A percentile compares a stretch with the other conserved stretches of the same genome.
Evolutionary conservation across 53 echinoderm and acorn worm genomes (phyloP).

Genomic region (Stichopus horrens): DNA sequence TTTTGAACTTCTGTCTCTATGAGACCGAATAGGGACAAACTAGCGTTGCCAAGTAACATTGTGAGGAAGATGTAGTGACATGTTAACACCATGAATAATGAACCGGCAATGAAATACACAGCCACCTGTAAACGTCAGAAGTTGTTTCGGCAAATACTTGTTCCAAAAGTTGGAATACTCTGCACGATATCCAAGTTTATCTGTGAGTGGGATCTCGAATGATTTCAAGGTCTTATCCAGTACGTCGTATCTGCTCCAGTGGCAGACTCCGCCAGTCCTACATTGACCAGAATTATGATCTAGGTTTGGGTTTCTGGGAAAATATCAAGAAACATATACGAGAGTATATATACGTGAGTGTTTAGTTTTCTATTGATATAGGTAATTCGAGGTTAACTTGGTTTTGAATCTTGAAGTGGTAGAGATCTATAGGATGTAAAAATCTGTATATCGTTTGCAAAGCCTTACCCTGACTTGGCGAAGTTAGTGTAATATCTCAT

Average conservation of each 20-base stretch:
- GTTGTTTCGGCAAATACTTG: constrained; percentile 47
- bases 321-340: too few relatives aligned
- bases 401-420: too few relatives aligned
- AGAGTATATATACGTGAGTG: too few relatives aligned
- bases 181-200: constrained; percentile 45
- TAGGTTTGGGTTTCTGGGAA: constrained; percentile 56
- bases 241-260: constrained; percentile 48
- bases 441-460: too few relatives aligned
- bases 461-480: constrained; percentile 71
- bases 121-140: constrained; percentile 50
- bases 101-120: not conserved
- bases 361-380: too few relatives aligned
- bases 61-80: too few relatives aligned
- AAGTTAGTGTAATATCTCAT: constrained; percentile 78
- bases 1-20: too few relatives aligned
- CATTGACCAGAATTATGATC: not conserved
- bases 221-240: constrained; percentile 50
- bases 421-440: too few relatives aligned
- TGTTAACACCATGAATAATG: not conserved
- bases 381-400: too few relatives aligned
- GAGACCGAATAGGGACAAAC: too few relatives aligned
- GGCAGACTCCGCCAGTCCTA: not conserved
- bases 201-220: constrained; percentile 33
- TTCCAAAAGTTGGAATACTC: constrained; percentile 64
- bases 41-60: too few relatives aligned